These are phyloP conservation scores for Plestiodon gilberti DNA, from an alignment of 2,113 vertebrate genomes.

Conservation along the genomic window DNA sequence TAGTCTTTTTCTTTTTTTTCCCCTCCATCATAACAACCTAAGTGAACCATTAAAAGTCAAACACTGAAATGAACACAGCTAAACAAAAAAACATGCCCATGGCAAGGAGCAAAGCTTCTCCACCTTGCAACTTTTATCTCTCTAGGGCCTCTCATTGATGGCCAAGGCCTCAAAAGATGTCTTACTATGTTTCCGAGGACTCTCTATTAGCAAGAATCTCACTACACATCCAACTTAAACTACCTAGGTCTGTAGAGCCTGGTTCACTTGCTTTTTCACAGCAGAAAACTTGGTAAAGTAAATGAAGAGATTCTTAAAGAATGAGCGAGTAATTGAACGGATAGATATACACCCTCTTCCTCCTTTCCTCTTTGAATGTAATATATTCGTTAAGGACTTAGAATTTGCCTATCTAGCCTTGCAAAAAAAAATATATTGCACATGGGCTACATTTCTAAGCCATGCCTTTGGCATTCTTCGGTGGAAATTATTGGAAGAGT, in stretches of 20 bases:
- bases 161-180: constrained; percentile 60
- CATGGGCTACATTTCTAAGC: too few species aligned
- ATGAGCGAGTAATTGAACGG: background rate
- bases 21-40: constrained; percentile 42
- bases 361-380: too few species aligned
- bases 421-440: too few species aligned
- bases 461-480: too few species aligned
- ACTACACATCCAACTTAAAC: fast-evolving
- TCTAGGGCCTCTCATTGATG: constrained; percentile 54
- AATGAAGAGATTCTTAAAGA: background rate
- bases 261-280: background rate
- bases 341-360: background rate
- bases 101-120: constrained; percentile 45
- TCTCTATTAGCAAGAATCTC: constrained; percentile 3
- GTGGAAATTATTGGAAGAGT: too few species aligned
- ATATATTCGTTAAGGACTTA: too few species aligned
- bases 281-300: background rate
- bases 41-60: constrained; percentile 63
- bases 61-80: constrained; percentile 59
- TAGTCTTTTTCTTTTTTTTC: constrained; percentile 41
- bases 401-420: too few species aligned
- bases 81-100: constrained; percentile 59
- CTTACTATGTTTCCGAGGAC: constrained; percentile 39
- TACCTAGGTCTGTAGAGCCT: too few species aligned
- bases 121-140: constrained; percentile 58